These are phyloP conservation scores for Pseudopleuronectes americanus DNA, from an alignment of 2,797 vertebrate genomes.

Conservation along the genomic window DNA sequence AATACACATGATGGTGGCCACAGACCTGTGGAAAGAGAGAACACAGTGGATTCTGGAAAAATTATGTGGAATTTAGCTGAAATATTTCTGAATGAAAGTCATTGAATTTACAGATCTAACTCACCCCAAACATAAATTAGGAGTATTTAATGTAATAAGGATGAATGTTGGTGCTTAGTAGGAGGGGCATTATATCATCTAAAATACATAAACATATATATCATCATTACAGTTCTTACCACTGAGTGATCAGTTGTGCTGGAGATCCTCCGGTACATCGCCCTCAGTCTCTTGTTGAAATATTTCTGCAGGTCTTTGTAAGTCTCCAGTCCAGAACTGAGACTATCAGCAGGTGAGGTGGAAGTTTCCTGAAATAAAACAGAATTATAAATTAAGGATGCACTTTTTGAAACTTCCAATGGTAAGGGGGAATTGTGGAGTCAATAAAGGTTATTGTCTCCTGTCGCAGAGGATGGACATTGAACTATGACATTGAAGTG, in stretches of 20 bases:
- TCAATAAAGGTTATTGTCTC: neutral
- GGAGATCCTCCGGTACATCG: constrained; percentile 73
- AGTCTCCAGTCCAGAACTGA: constrained; percentile 69
- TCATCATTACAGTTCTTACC: constrained; percentile 70
- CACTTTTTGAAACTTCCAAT: neutral
- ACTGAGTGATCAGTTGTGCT: constrained; percentile 66
- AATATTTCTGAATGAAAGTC: neutral
- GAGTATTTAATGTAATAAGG: too few species aligned
- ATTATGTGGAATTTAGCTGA: neutral
- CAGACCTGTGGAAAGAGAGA: constrained; percentile 79
- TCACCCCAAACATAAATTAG: too few species aligned
- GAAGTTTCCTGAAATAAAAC: constrained; percentile 58
- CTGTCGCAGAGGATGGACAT: too few species aligned
- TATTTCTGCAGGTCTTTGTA: constrained; percentile 82
- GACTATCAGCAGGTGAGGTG: constrained; percentile 54
- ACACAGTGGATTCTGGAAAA: neutral
- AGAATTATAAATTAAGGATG: neutral
- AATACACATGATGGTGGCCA: constrained; percentile 87
- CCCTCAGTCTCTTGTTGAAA: constrained; percentile 84
- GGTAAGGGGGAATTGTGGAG: neutral
- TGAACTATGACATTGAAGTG: too few species aligned
- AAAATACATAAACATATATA: too few species aligned
- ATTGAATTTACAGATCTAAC: neutral
- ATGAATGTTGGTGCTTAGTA: too few species aligned
- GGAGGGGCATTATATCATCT: neutral